A percentile compares a stretch with the other conserved stretches of the same genome.
These are phyloP conservation scores for Epinephelus fuscoguttatus DNA, from an alignment of 2,113 vertebrate genomes.

Conservation along the genomic window DNA sequence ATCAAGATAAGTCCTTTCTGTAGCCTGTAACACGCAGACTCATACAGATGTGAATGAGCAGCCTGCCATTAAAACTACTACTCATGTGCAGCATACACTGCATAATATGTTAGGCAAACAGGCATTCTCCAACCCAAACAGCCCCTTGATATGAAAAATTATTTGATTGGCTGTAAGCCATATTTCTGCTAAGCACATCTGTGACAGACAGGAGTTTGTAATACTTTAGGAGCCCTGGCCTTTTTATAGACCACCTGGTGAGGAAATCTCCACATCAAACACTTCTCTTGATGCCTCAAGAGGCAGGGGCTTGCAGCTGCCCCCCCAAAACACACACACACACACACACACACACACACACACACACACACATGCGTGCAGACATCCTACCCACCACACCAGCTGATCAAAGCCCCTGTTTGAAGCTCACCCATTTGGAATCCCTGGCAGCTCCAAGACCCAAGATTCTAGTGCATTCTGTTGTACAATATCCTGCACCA, in stretches of 20 bases:
- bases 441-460: slow-evolving; percentile 36
- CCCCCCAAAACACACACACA: slow-evolving; percentile 16
- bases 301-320: slow-evolving; percentile 31
- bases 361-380: slow-evolving; percentile 11
- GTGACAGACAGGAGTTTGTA: slow-evolving; percentile 53
- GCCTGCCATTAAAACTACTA: background rate
- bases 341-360: slow-evolving; percentile 9
- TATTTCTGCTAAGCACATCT: slow-evolving; percentile 22
- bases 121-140: background rate
- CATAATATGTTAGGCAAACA: background rate
- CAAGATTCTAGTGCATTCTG: slow-evolving; percentile 51
- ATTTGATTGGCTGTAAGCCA: slow-evolving; percentile 20
- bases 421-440: slow-evolving; percentile 53
- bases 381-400: slow-evolving; percentile 32
- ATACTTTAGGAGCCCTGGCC: slow-evolving; percentile 68
- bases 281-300: slow-evolving; percentile 57
- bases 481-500: slow-evolving; percentile 7
- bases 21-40: background rate
- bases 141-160: background rate
- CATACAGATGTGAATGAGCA: background rate
- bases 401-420: slow-evolving; percentile 70
- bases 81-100: background rate
- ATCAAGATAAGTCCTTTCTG: background rate
- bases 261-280: slow-evolving; percentile 81
- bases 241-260: slow-evolving; percentile 64